Percentiles rank a stretch among this genome's conserved stretches.
Evolutionary conservation across 2,888 invertebrate genomes (phyloP).

Genomic region (Andrena praecox): DNA sequence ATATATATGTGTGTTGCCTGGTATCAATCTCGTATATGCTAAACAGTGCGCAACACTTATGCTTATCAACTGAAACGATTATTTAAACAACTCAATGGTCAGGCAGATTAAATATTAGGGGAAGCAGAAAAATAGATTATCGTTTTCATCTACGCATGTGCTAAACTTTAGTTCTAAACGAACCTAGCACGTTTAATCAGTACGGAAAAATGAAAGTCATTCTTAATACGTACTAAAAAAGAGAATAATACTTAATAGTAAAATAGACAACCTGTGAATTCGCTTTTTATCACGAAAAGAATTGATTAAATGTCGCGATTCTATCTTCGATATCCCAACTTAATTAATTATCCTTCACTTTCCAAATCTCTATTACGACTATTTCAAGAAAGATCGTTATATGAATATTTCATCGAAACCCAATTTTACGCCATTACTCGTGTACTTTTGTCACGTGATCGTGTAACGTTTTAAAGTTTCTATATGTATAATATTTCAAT

Average conservation of each 20-base stretch:
- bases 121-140: too few relatives aligned
- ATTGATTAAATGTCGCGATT: not conserved
- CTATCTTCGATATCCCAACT: not conserved
- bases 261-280: too few relatives aligned
- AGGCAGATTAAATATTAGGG: too few relatives aligned
- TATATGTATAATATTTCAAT: too few relatives aligned
- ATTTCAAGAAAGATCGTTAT: constrained; percentile 11
- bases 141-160: too few relatives aligned
- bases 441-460: not conserved
- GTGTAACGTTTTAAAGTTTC: too few relatives aligned
- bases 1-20: not conserved
- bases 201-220: not conserved
- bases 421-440: not conserved
- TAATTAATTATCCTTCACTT: not conserved
- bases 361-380: not conserved
- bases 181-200: too few relatives aligned
- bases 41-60: too few relatives aligned
- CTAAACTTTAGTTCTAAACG: too few relatives aligned
- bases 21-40: not conserved
- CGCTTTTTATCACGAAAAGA: too few relatives aligned
- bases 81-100: too few relatives aligned
- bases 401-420: not conserved
- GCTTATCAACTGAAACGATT: too few relatives aligned
- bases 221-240: not conserved
- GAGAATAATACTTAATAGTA: not conserved